phyloP scores from a whole-genome alignment of 2,113 vertebrate species.

The Phasianus colchicus region DNA sequence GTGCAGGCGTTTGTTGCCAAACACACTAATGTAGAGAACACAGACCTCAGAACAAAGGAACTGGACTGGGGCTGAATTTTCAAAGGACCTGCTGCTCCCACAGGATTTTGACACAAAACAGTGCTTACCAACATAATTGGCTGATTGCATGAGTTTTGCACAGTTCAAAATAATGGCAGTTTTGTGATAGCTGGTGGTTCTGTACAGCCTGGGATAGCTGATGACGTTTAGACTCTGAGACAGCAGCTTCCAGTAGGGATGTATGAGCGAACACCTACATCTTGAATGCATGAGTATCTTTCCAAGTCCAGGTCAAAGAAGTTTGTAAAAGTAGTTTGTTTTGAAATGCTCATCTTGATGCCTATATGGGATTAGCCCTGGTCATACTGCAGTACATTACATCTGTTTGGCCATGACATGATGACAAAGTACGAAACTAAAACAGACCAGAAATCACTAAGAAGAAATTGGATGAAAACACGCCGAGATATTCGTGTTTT shows the following conservation, averaged over 20 bases:
- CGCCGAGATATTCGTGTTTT: accelerated
- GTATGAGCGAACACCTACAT: neutral
- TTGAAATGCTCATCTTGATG: neutral
- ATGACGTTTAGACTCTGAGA: neutral
- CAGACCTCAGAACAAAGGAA: neutral
- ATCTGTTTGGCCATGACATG: neutral
- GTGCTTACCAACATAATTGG: neutral
- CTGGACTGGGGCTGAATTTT: neutral
- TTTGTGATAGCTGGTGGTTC: neutral
- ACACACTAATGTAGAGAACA: neutral
- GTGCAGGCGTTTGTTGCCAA: neutral
- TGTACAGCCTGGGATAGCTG: neutral
- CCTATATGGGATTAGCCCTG: neutral
- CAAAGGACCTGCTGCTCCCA: neutral
- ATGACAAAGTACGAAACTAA: neutral
- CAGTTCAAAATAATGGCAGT: neutral
- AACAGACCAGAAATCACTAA: neutral
- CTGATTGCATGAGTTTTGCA: neutral
- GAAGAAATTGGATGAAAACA: neutral
- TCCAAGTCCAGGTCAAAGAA: neutral
- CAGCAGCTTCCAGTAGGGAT: neutral
- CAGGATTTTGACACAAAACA: neutral
- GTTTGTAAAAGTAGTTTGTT: neutral
- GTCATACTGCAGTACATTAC: neutral
- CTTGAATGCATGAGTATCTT: neutral